Evolutionary conservation across 1,140 invertebrate genomes (phyloP).

Genomic region (Drosophila ohnishii): DNA sequence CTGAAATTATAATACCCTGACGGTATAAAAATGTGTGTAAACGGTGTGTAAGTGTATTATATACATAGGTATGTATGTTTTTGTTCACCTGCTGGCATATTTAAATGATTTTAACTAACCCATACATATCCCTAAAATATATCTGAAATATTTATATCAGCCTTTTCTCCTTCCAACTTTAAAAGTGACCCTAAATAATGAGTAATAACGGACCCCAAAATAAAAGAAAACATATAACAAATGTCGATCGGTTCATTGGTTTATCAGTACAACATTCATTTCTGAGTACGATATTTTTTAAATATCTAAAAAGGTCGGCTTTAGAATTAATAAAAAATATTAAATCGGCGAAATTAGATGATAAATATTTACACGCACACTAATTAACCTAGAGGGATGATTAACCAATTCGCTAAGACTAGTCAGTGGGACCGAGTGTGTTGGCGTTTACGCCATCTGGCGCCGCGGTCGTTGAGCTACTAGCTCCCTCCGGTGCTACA

Average conservation of each 20-base stretch:
- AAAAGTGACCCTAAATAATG: no score
- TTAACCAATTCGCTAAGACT: slow-evolving; percentile 70
- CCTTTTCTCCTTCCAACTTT: no score
- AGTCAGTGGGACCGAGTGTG: slow-evolving; percentile 77
- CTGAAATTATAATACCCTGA: no score
- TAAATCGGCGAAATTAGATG: slow-evolving; percentile 66
- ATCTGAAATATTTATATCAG: no score
- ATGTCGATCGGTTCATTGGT: slow-evolving; percentile 47
- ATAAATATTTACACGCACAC: slow-evolving; percentile 81
- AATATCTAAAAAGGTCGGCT: slow-evolving; percentile 72
- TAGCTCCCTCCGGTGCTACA: slow-evolving; percentile 8
- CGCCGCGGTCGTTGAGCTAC: slow-evolving; percentile 38
- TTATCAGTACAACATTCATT: slow-evolving; percentile 74
- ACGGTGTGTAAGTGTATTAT: no score
- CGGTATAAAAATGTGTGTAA: no score
- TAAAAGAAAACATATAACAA: slow-evolving; percentile 23
- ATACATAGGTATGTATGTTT: no score
- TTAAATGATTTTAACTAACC: no score
- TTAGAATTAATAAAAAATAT: slow-evolving; percentile 74
- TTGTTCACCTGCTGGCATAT: no score
- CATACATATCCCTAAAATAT: no score
- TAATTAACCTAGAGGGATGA: slow-evolving; percentile 73
- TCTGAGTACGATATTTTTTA: slow-evolving; percentile 76
- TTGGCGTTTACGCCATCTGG: slow-evolving; percentile 16
- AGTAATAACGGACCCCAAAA: background rate